Conservation (phyloP, 2,797 vertebrate species). For the Acanthiza pusilla region DNA sequence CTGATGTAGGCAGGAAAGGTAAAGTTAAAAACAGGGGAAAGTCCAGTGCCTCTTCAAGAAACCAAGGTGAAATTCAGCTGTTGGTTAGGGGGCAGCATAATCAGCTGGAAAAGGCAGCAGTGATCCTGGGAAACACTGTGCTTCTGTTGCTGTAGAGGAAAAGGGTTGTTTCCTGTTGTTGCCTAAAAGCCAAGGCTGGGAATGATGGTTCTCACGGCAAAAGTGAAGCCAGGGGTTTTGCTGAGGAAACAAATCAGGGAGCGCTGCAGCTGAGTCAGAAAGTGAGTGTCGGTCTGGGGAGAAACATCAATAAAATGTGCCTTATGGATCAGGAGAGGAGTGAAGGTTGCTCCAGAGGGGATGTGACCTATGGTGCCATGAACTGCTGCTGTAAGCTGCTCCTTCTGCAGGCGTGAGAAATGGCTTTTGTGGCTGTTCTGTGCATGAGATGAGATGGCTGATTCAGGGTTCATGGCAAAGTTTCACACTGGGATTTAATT, state of each 20-base stretch:
- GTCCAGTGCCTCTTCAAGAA: not conserved
- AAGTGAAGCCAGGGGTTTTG: not conserved
- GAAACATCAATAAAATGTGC: not conserved
- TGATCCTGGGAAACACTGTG: rapidly evolving
- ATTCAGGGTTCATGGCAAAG: not conserved
- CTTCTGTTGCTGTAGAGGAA: not conserved
- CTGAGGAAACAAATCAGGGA: not conserved
- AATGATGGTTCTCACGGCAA: not conserved
- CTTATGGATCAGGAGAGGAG: not conserved
- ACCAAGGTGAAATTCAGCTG: not conserved
- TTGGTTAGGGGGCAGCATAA: rapidly evolving
- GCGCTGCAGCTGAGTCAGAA: not conserved
- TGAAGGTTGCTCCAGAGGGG: not conserved
- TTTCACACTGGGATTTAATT: not conserved
- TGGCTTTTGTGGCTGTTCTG: not conserved
- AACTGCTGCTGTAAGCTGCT: not conserved
- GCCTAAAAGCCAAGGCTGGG: not conserved
- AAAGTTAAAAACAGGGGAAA: not conserved
- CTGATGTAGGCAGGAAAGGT: not conserved
- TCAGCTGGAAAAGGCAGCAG: not conserved
- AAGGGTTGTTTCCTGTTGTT: not conserved
- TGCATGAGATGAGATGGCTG: not conserved
- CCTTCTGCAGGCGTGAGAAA: not conserved
- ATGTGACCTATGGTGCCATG: rapidly evolving
- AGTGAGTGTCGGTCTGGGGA: not conserved